Percentiles rank a stretch among this genome's conserved stretches.
Evolutionary conservation across 2,113 vertebrate genomes (phyloP).

Genomic region (Heliornis fulica): DNA sequence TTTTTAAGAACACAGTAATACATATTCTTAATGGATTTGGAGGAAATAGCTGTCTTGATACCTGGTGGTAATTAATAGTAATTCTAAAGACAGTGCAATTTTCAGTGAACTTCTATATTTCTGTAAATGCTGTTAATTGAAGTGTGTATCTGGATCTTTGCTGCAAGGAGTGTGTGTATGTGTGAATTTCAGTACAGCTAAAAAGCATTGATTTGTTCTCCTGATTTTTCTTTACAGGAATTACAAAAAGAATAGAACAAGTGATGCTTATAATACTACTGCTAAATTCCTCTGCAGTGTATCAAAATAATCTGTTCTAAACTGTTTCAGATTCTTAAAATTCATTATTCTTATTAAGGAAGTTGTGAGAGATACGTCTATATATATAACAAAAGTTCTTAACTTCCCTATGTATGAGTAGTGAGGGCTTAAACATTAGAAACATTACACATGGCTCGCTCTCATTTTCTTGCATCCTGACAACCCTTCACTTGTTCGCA

Average conservation of each 20-base stretch:
- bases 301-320: not conserved
- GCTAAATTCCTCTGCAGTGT: not conserved
- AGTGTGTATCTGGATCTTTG: not conserved
- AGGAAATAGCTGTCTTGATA: not conserved
- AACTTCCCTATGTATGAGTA: not conserved
- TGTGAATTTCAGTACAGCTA: not conserved
- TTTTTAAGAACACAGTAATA: too few species aligned
- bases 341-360: not conserved
- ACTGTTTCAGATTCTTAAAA: not conserved
- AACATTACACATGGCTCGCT: not conserved
- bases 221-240: not conserved
- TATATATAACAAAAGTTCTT: not conserved
- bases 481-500: not conserved
- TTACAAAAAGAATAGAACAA: not conserved
- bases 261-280: not conserved
- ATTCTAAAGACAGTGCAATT: not conserved
- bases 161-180: not conserved
- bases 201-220: not conserved
- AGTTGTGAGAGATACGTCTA: too few species aligned
- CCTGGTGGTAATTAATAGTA: slow-evolving; percentile 39
- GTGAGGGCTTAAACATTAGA: not conserved
- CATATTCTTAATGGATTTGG: slow-evolving; percentile 10
- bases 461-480: not conserved
- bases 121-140: not conserved
- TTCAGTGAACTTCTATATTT: not conserved